A percentile compares a stretch with the other conserved stretches of the same genome.
Evolutionary conservation across 2,888 invertebrate species (phyloP).

Genomic region (Steinernema scapterisci): DNA sequence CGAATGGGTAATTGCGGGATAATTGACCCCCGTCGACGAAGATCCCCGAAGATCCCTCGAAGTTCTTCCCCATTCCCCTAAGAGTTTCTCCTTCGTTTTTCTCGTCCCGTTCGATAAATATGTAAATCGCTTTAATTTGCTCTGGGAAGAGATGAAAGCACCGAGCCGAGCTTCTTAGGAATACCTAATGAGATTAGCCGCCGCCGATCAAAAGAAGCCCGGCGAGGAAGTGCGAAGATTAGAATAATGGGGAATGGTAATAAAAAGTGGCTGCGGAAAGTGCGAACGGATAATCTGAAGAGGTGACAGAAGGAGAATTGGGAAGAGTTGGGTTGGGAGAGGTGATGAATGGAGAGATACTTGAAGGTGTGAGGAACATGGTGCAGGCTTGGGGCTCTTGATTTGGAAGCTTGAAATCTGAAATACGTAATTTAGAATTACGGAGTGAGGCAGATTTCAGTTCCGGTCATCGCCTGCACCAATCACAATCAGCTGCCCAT

Average conservation of each 20-base stretch:
- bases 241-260: too few species aligned
- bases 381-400: too few species aligned
- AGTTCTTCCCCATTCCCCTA: too few species aligned
- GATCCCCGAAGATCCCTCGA: not conserved
- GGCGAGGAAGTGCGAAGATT: constrained; percentile 22
- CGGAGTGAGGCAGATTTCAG: too few species aligned
- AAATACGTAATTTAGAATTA: too few species aligned
- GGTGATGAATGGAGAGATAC: not conserved
- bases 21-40: not conserved
- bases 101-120: not conserved
- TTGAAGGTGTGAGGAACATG: not conserved
- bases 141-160: not conserved
- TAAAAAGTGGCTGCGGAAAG: constrained; percentile 9
- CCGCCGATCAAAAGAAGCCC: not conserved
- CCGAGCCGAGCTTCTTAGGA: not conserved
- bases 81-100: not conserved
- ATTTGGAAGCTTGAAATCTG: too few species aligned
- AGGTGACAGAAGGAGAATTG: not conserved
- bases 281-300: constrained; percentile 17
- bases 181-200: constrained; percentile 14
- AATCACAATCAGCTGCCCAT: too few species aligned
- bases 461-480: too few species aligned
- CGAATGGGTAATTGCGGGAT: not conserved
- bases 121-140: not conserved
- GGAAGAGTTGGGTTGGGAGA: too few species aligned